Percentiles rank a stretch among this genome's conserved stretches.
Conservation (phyloP, 2,797 vertebrate genomes). For the Eutrigla gurnardus region DNA sequence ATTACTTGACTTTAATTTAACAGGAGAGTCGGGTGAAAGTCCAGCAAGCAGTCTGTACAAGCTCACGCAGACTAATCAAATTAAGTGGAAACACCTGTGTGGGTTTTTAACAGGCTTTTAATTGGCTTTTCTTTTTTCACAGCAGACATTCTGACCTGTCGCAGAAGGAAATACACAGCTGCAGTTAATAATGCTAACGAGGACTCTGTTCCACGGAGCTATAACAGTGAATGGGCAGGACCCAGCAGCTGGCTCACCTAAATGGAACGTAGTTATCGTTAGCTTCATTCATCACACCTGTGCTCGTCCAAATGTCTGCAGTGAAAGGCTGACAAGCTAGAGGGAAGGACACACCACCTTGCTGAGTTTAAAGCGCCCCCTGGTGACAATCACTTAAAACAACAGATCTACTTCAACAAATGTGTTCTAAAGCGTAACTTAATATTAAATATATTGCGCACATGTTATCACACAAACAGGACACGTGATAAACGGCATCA, state of each 20-base stretch:
- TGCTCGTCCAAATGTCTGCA: too few relatives aligned
- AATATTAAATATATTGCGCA: not conserved
- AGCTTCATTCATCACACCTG: not conserved
- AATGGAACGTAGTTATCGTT: not conserved
- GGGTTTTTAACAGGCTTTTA: not conserved
- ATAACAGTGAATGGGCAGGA: not conserved
- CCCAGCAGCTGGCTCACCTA: not conserved
- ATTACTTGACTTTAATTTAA: too few relatives aligned
- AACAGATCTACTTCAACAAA: not conserved
- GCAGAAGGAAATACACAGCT: not conserved
- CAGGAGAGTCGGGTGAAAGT: too few relatives aligned
- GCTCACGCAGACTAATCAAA: not conserved
- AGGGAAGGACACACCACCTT: not conserved
- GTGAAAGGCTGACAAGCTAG: not conserved
- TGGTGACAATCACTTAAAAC: constrained; percentile 18
- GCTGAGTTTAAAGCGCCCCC: constrained; percentile 7
- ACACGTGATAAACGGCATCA: constrained; percentile 35
- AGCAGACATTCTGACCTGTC: not conserved
- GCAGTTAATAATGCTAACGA: not conserved
- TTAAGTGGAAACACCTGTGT: not conserved
- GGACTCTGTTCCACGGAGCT: not conserved
- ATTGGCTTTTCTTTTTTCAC: not conserved
- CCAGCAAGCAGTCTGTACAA: not conserved
- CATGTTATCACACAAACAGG: not conserved
- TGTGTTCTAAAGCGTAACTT: too few relatives aligned